phyloP scores from a whole-genome alignment of 1,140 invertebrate species.

The Dreissena rostriformis region DNA sequence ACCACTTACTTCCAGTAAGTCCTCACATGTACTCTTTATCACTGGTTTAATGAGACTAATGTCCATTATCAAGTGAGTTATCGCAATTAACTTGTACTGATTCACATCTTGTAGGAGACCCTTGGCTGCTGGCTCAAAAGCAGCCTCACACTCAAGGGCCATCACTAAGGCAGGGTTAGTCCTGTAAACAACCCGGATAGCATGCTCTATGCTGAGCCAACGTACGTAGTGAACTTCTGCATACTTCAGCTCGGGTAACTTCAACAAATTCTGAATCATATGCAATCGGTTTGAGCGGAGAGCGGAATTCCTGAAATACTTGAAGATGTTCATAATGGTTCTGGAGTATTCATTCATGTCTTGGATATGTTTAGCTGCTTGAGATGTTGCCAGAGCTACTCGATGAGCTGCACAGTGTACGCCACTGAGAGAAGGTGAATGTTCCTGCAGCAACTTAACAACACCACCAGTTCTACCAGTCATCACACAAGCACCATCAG shows the following conservation, averaged over 20 bases:
- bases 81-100: slow-evolving; percentile 14
- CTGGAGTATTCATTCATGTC: not conserved
- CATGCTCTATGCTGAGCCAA: slow-evolving; percentile 15
- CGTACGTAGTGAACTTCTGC: slow-evolving; percentile 11
- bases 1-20: not conserved
- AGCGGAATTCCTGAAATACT: slow-evolving; percentile 33
- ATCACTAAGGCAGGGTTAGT: slow-evolving; percentile 9
- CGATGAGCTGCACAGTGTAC: slow-evolving; percentile 51
- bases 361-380: slow-evolving; percentile 29
- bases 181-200: slow-evolving; percentile 5
- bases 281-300: not conserved
- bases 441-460: slow-evolving; percentile 4
- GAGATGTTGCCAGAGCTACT: slow-evolving; percentile 43
- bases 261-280: not conserved
- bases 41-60: slow-evolving; percentile 1
- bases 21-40: not conserved
- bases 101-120: not conserved
- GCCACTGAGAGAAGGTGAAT: slow-evolving; percentile 21
- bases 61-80: slow-evolving; percentile 23
- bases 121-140: not conserved
- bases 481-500: slow-evolving; percentile 38
- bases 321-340: slow-evolving; percentile 43
- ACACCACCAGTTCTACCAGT: slow-evolving; percentile 1
- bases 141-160: not conserved
- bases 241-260: slow-evolving; percentile 10